A percentile compares a stretch with the other conserved stretches of the same genome.
phyloP scores from a whole-genome alignment of 1,140 invertebrate genomes.

The Proctacanthus coquilletti region DNA sequence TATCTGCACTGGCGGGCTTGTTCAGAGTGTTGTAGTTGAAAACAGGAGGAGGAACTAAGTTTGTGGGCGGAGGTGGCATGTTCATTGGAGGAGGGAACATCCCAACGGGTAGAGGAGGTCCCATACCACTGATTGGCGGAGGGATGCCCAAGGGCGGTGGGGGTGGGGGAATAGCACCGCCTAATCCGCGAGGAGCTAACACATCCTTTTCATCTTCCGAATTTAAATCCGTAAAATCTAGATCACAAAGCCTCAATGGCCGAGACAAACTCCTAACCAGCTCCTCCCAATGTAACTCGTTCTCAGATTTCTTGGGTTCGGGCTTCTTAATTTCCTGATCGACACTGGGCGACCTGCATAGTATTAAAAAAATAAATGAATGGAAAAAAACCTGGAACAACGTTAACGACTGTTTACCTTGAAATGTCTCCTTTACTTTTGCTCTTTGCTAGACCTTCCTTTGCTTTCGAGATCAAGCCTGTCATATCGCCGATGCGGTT shows the following conservation, averaged over 20 bases:
- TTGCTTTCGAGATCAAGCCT: conserved; percentile 82
- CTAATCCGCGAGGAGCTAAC: conserved; percentile 40
- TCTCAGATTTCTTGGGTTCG: conserved; percentile 69
- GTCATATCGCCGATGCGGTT: conserved; percentile 64
- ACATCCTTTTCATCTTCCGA: conserved; percentile 57
- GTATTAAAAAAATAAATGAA: conserved; percentile 1
- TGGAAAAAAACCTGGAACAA: not conserved
- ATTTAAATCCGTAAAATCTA: conserved; percentile 89
- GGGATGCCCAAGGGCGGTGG: conserved; percentile 37
- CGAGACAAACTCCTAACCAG: conserved; percentile 64
- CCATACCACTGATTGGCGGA: conserved; percentile 21
- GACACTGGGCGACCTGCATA: conserved; percentile 29
- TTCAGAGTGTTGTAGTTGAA: conserved; percentile 21
- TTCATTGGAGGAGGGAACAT: conserved; percentile 23
- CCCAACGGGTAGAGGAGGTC: conserved; percentile 22
- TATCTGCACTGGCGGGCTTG: conserved; percentile 28
- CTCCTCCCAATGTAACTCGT: conserved; percentile 90
- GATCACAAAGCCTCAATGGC: conserved; percentile 78
- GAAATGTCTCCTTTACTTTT: conserved; percentile 47
- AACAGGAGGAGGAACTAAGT: conserved; percentile 30
- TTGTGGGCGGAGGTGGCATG: conserved; percentile 27
- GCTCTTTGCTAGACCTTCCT: conserved; percentile 75
- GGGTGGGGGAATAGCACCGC: conserved; percentile 51
- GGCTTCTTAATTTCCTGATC: conserved; percentile 37
- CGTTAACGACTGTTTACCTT: conserved; percentile 11